Percentiles rank a stretch among this genome's conserved stretches.
Conservation (phyloP, 2,797 vertebrate genomes). For the Centropyge bicolor region DNA sequence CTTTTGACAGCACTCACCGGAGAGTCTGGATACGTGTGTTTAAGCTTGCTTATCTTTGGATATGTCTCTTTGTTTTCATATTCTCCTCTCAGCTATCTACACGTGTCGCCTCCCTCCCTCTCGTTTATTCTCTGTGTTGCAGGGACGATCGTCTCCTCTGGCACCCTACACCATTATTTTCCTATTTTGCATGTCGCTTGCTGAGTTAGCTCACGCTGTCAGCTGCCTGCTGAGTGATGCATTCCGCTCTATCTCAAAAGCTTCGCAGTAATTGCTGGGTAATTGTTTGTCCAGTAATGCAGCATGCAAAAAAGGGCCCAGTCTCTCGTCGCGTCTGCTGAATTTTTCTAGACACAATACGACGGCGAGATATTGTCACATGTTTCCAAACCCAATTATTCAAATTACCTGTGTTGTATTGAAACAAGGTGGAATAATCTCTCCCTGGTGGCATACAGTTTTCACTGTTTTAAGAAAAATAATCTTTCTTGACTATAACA, state of each 20-base stretch:
- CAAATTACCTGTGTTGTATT: conserved; percentile 49
- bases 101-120: neutral
- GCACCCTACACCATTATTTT: conserved; percentile 63
- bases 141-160: conserved; percentile 28
- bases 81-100: conserved; percentile 12
- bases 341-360: conserved; percentile 15
- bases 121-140: conserved; percentile 32
- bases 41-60: conserved; percentile 23
- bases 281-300: conserved; percentile 68
- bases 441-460: conserved; percentile 64
- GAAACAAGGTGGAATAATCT: conserved; percentile 50
- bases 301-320: conserved; percentile 6
- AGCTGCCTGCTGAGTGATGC: conserved; percentile 67
- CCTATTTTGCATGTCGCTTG: conserved; percentile 69
- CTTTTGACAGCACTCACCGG: conserved; percentile 40
- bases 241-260: conserved; percentile 58
- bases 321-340: conserved; percentile 28
- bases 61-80: conserved; percentile 37
- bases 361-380: conserved; percentile 33
- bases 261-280: conserved; percentile 62
- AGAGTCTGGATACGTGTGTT: conserved; percentile 20
- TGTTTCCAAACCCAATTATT: conserved; percentile 61
- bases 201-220: conserved; percentile 71
- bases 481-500: conserved; percentile 52
- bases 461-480: conserved; percentile 66